These are phyloP conservation scores for Pionites leucogaster DNA, from an alignment of 2,113 vertebrate genomes.

Conservation along the genomic window DNA sequence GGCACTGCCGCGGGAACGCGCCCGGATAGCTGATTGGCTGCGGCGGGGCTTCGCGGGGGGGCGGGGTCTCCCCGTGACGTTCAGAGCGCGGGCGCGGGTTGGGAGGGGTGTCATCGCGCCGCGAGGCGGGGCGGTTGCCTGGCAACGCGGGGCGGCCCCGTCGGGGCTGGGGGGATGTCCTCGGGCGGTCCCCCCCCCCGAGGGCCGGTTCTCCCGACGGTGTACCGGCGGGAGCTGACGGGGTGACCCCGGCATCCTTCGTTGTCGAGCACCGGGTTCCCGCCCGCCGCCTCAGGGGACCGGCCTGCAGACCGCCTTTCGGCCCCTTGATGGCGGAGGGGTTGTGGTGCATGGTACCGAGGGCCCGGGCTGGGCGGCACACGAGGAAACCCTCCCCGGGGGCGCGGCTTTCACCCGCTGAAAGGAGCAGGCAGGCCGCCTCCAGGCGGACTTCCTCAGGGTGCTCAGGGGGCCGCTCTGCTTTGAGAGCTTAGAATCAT, in stretches of 20 bases:
- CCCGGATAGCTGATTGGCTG: constrained; percentile 36
- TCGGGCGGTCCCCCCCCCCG: neutral
- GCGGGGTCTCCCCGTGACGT: neutral
- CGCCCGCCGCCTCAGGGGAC: neutral
- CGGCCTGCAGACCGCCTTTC: neutral
- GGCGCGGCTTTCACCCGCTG: accelerated
- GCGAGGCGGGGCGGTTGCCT: neutral
- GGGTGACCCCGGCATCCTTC: neutral
- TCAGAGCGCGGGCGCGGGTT: too few species aligned
- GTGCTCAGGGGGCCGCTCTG: too few species aligned
- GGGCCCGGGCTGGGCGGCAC: neutral
- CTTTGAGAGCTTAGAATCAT: neutral
- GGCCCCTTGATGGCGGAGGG: accelerated
- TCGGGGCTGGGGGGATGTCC: neutral
- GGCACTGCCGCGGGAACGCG: constrained; percentile 70
- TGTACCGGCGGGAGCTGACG: accelerated
- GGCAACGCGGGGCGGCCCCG: neutral
- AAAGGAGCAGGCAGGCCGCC: neutral
- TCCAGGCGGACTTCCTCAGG: neutral
- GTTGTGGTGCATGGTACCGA: too few species aligned
- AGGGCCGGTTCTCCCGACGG: accelerated
- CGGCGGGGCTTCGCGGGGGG: accelerated
- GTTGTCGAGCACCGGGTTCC: neutral
- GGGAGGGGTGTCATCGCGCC: neutral
- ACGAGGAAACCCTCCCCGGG: accelerated